A percentile compares a stretch with the other conserved stretches of the same genome.
phyloP scores from a whole-genome alignment of 1,140 invertebrate species.

The Triops cancriformis region DNA sequence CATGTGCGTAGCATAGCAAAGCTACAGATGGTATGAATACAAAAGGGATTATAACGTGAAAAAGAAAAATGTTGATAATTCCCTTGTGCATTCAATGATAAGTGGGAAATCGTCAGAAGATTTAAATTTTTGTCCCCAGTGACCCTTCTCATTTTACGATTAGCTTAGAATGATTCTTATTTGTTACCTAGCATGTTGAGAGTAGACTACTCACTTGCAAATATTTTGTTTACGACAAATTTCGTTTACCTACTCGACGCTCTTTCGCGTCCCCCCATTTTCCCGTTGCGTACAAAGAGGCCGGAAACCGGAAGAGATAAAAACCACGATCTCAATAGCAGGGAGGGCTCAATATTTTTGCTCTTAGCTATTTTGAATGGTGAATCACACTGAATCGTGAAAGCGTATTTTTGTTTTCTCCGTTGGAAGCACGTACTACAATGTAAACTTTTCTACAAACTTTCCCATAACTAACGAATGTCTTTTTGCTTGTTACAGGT shows the following conservation, averaged over 20 bases:
- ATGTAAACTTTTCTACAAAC: neutral
- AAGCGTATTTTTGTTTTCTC: neutral
- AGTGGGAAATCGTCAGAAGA: too few species aligned
- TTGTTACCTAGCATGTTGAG: neutral
- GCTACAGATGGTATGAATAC: too few species aligned
- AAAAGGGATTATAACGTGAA: too few species aligned
- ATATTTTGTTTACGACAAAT: neutral
- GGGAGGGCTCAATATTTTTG: neutral
- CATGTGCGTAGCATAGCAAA: too few species aligned
- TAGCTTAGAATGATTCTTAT: neutral
- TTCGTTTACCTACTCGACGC: neutral
- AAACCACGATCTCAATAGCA: neutral
- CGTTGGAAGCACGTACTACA: too few species aligned
- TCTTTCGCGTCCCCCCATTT: neutral
- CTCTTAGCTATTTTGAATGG: neutral
- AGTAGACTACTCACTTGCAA: too few species aligned
- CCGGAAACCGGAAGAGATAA: neutral
- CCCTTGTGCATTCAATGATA: too few species aligned
- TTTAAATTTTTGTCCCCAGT: neutral
- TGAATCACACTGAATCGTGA: neutral
- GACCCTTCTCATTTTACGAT: neutral
- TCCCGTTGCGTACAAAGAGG: neutral
- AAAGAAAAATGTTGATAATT: too few species aligned
- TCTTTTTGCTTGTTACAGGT: neutral
- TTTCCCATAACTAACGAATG: constrained; percentile 8